Evolutionary conservation across 2,888 invertebrate species (phyloP).

Genomic region (Unio delphinus): DNA sequence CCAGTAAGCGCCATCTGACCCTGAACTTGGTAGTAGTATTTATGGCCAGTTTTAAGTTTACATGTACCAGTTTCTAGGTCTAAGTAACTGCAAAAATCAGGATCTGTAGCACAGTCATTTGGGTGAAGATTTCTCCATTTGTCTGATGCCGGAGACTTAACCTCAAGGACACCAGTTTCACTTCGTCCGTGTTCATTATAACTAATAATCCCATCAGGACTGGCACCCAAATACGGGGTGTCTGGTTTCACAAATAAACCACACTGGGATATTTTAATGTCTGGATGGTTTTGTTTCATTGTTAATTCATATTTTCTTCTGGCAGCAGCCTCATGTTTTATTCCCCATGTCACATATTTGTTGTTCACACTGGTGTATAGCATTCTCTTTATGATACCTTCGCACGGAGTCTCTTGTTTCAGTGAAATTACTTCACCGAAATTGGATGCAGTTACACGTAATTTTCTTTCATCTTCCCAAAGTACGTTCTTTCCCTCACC

Average conservation of each 20-base stretch:
- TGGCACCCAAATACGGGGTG: conserved; percentile 11
- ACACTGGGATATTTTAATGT: conserved; percentile 9
- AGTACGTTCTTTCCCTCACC: conserved; percentile 1
- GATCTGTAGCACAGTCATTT: conserved; percentile 9
- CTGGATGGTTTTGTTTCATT: conserved; percentile 6
- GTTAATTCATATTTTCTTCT: conserved; percentile 1
- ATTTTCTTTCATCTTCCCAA: conserved; percentile 6
- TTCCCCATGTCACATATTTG: conserved; percentile 10
- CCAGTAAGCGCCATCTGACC: conserved; percentile 28
- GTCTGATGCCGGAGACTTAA: conserved; percentile 17
- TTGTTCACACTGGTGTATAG: conserved; percentile 1
- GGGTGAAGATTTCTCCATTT: conserved; percentile 14
- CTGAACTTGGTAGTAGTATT: conserved; percentile 28
- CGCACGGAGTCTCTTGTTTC: conserved; percentile 1
- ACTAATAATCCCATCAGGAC: conserved; percentile 19
- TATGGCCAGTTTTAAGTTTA: conserved; percentile 11
- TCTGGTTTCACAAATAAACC: conserved; percentile 8
- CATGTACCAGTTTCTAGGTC: background rate
- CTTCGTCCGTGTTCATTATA: too few species aligned
- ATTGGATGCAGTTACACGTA: conserved; percentile 9
- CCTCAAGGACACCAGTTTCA: conserved; percentile 12
- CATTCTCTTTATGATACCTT: conserved; percentile 1
- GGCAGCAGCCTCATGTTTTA: conserved; percentile 8
- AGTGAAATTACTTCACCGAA: conserved; percentile 6
- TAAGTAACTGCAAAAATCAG: conserved; percentile 4